A percentile compares a stretch with the other conserved stretches of the same genome.
phyloP scores from a whole-genome alignment of 2,888 invertebrate genomes.

The Metellina segmentata region DNA sequence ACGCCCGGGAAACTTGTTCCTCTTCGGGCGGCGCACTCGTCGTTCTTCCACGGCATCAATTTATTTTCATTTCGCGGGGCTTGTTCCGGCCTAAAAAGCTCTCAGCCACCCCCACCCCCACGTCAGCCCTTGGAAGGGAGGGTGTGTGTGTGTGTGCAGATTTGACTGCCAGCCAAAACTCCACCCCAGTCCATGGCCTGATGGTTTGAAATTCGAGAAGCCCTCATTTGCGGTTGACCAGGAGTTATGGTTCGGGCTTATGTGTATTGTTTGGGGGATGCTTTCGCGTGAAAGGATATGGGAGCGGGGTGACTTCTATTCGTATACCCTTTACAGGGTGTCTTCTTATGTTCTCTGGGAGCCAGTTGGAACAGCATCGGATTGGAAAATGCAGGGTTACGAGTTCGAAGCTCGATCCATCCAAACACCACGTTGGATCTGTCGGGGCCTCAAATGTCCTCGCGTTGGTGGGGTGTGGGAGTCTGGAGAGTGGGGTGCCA shows the following conservation, averaged over 20 bases:
- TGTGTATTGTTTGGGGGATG: not conserved
- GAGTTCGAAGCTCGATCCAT: too few species aligned
- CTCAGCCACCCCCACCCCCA: not conserved
- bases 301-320: too few species aligned
- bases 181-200: not conserved
- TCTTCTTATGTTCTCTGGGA: too few species aligned
- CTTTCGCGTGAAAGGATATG: not conserved
- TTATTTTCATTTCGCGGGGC: constrained; percentile 59
- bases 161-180: not conserved
- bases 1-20: constrained; percentile 24
- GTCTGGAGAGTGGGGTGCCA: too few species aligned
- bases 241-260: not conserved
- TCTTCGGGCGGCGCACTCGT: not conserved
- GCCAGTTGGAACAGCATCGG: too few species aligned
- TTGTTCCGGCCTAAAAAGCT: constrained; percentile 29
- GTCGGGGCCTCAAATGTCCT: too few species aligned
- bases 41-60: constrained; percentile 22
- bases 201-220: not conserved
- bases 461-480: too few species aligned
- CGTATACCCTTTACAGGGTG: too few species aligned
- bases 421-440: too few species aligned
- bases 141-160: not conserved
- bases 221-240: not conserved
- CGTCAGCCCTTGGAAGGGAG: not conserved
- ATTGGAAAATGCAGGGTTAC: too few species aligned